These are phyloP conservation scores for Hemitrygon akajei DNA, from an alignment of 2,797 vertebrate species.

Conservation along the genomic window DNA sequence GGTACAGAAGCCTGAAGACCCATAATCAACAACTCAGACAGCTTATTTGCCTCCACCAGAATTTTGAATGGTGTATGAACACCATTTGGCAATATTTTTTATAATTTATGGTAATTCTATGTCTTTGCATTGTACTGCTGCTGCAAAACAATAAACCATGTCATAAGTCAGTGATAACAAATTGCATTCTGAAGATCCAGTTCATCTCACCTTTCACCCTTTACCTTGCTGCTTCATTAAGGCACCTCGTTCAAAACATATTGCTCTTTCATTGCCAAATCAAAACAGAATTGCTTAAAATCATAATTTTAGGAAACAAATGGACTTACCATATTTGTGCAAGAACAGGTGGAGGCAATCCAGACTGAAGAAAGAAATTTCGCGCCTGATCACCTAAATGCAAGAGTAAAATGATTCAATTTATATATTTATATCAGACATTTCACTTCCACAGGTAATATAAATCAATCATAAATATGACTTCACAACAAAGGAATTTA, in stretches of 20 bases:
- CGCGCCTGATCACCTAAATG: slow-evolving; percentile 88
- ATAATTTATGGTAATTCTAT: too few species aligned
- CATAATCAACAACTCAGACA: too few species aligned
- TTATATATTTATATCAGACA: neutral
- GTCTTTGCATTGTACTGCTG: too few species aligned
- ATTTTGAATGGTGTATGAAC: too few species aligned
- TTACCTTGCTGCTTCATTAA: neutral
- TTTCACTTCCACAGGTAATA: neutral
- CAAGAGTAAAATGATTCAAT: slow-evolving; percentile 41
- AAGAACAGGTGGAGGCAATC: slow-evolving; percentile 71
- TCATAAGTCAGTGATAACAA: too few species aligned
- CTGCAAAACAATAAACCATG: too few species aligned
- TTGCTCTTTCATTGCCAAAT: neutral
- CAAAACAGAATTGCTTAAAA: neutral
- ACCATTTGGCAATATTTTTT: too few species aligned
- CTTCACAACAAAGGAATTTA: neutral
- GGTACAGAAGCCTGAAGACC: too few species aligned
- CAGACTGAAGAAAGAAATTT: slow-evolving; percentile 80
- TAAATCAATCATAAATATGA: neutral
- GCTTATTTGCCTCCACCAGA: too few species aligned
- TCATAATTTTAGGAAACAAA: neutral
- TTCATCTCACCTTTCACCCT: neutral
- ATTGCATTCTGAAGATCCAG: neutral
- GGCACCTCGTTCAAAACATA: neutral
- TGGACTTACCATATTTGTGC: slow-evolving; percentile 94